These are phyloP conservation scores for Spongia lamella DNA, from an alignment of 37 sponge, comb jelly and placozoan genomes.

Conservation along the genomic window DNA sequence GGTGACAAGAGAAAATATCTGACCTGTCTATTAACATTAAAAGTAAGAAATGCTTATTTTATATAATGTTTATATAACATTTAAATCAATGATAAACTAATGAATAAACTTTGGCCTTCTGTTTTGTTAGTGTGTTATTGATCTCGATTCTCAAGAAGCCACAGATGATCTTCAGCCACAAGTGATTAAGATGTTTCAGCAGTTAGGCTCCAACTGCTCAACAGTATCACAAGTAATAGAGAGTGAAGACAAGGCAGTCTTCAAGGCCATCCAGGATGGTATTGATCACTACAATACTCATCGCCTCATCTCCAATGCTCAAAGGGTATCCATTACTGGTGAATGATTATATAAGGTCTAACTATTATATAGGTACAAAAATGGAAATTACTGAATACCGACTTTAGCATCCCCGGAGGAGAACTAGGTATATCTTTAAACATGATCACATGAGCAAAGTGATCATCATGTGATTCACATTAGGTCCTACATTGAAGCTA, in stretches of 20 bases:
- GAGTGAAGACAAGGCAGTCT: slow-evolving; percentile 56
- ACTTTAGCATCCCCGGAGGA: slow-evolving; percentile 76
- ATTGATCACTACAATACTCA: slow-evolving; percentile 69
- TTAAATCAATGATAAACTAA: not conserved
- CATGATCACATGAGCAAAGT: no score
- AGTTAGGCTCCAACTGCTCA: slow-evolving; percentile 46
- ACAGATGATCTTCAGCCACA: slow-evolving; percentile 54
- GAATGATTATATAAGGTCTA: no score
- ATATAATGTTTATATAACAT: not conserved
- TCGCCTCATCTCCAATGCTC: slow-evolving; percentile 67
- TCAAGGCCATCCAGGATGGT: slow-evolving; percentile 72
- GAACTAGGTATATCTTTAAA: slow-evolving; percentile 68
- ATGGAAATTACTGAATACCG: slow-evolving; percentile 61
- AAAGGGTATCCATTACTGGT: no score
- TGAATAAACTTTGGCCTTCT: not conserved
- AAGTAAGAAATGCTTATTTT: slow-evolving; percentile 32
- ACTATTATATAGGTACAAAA: slow-evolving; percentile 57
- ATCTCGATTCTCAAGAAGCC: slow-evolving; percentile 71
- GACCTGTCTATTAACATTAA: slow-evolving; percentile 55
- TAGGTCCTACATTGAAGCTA: slow-evolving; percentile 82
- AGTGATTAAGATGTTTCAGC: slow-evolving; percentile 17
- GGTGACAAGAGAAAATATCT: slow-evolving; percentile 72
- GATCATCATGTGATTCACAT: no score
- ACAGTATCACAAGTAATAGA: slow-evolving; percentile 78
- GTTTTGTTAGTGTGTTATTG: slow-evolving; percentile 67